Evolutionary conservation across 2,113 vertebrate species (phyloP).

Genomic region (Parotia lawesii): DNA sequence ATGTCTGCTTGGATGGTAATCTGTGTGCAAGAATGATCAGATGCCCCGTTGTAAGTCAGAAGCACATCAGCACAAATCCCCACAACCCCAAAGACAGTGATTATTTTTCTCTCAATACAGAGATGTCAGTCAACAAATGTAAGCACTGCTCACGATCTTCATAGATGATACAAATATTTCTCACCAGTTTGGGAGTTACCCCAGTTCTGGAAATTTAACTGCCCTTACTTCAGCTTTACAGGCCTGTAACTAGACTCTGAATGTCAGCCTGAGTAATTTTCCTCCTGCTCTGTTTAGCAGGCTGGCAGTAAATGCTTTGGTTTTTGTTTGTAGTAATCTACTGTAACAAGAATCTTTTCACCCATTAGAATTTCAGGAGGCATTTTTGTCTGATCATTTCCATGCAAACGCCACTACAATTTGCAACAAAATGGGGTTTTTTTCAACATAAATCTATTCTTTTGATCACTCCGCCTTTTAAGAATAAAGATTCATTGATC

Average conservation of each 20-base stretch:
- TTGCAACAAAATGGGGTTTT: not conserved
- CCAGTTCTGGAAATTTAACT: not conserved
- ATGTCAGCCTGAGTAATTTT: not conserved
- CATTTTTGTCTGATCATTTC: not conserved
- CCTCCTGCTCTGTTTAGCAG: not conserved
- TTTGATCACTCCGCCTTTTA: not conserved
- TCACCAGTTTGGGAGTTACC: not conserved
- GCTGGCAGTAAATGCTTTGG: not conserved
- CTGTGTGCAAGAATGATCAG: not conserved
- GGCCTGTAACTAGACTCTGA: not conserved
- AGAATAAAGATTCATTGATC: not conserved
- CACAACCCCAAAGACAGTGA: not conserved
- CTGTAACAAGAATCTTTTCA: not conserved
- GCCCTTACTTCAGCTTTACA: not conserved
- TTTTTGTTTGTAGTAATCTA: not conserved
- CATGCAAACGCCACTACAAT: not conserved
- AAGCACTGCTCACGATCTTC: not conserved
- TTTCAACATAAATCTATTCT: not conserved
- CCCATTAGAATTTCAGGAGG: not conserved
- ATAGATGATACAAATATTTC: not conserved
- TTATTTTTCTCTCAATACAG: not conserved
- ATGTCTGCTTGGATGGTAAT: not conserved
- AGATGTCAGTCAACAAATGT: not conserved
- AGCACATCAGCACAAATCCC: not conserved
- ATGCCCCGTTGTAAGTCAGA: not conserved